Percentiles rank a stretch among this genome's conserved stretches.
phyloP scores from a whole-genome alignment of 2,797 vertebrate species.

The Anas flavirostris region DNA sequence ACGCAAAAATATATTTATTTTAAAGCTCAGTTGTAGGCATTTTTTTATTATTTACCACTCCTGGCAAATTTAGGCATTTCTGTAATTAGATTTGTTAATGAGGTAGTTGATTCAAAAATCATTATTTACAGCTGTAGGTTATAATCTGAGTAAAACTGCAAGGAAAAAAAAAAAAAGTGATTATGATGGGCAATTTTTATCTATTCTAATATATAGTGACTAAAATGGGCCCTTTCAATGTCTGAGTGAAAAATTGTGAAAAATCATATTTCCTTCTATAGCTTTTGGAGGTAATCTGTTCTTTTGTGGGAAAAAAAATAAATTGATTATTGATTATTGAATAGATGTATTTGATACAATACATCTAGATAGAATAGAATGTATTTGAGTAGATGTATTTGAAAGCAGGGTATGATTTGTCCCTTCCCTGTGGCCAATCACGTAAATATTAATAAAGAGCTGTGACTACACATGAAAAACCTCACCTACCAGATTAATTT shows the following conservation, averaged over 20 bases:
- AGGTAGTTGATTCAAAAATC: neutral
- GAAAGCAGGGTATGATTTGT: neutral
- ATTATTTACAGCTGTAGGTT: neutral
- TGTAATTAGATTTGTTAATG: neutral
- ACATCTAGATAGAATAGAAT: too few species aligned
- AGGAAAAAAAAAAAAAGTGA: neutral
- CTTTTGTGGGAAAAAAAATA: too few species aligned
- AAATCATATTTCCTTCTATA: neutral
- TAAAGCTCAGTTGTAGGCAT: neutral
- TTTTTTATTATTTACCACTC: neutral
- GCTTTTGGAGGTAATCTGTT: neutral
- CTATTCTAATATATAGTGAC: neutral
- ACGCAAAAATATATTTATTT: neutral
- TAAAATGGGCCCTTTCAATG: neutral
- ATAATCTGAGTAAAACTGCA: neutral
- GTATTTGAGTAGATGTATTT: neutral
- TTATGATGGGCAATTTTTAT: neutral
- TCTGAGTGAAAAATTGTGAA: neutral
- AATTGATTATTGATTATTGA: neutral
- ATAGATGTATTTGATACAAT: neutral
- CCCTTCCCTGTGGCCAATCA: too few species aligned
- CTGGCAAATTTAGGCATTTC: neutral
- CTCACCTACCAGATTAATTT: neutral
- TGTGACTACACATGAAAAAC: neutral
- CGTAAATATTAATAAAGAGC: neutral